Percentiles rank a stretch among this genome's conserved stretches.
Evolutionary conservation across 1,140 invertebrate genomes (phyloP).

Genomic region (Temnothorax longispinosus): DNA sequence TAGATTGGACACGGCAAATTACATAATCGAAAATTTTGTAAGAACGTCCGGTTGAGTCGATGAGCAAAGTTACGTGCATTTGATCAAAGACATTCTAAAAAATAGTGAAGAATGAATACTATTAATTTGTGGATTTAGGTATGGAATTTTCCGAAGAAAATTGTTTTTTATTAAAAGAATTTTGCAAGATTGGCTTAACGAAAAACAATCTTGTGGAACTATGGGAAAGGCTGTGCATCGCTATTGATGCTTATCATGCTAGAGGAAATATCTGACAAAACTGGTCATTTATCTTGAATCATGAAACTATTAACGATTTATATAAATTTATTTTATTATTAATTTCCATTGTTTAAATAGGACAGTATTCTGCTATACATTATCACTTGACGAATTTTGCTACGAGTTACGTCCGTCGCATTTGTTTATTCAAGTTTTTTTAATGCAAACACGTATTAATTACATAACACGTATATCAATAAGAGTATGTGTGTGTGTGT

Average conservation of each 20-base stretch:
- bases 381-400: no score
- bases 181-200: conserved; percentile 24
- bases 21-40: background rate
- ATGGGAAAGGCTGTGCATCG: conserved; percentile 46
- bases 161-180: conserved; percentile 34
- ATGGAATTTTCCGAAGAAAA: conserved; percentile 55
- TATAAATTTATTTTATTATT: background rate
- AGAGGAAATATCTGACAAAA: background rate
- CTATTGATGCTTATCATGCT: conserved; percentile 34
- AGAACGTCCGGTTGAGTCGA: background rate
- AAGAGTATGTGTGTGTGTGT: no score
- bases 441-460: no score
- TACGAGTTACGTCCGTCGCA: no score
- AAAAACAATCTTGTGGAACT: conserved; percentile 16
- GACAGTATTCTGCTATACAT: no score
- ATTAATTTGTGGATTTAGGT: conserved; percentile 38
- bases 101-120: background rate
- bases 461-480: no score
- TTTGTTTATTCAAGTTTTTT: no score
- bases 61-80: background rate
- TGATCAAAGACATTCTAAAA: background rate
- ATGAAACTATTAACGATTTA: background rate
- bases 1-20: background rate
- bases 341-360: no score
- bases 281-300: background rate